Evolutionary conservation across 2,888 invertebrate species (phyloP).

Genomic region (Odontothrips loti): DNA sequence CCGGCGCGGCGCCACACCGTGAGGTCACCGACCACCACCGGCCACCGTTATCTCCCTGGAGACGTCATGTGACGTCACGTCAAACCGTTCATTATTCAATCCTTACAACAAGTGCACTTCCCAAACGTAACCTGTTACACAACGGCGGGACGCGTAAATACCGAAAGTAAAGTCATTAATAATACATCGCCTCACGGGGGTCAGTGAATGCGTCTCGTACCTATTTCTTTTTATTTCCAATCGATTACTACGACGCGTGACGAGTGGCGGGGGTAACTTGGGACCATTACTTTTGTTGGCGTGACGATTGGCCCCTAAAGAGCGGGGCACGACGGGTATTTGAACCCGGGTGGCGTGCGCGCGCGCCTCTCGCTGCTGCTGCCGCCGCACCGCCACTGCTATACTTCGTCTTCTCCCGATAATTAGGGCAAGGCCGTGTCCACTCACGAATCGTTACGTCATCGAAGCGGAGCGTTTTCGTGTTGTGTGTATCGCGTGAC

Average conservation of each 20-base stretch:
- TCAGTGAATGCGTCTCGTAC: too few relatives aligned
- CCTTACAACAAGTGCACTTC: background rate
- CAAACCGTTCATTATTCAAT: slow-evolving; percentile 14
- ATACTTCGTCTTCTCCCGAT: background rate
- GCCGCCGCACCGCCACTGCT: background rate
- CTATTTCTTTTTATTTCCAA: too few relatives aligned
- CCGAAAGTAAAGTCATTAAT: slow-evolving; percentile 4
- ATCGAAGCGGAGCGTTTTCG: background rate
- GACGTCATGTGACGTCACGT: background rate
- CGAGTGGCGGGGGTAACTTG: too few relatives aligned
- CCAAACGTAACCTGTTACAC: background rate
- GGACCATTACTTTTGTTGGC: too few relatives aligned
- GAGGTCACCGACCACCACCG: too few relatives aligned
- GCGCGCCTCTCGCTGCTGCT: background rate
- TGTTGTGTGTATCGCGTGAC: background rate
- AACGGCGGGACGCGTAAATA: background rate
- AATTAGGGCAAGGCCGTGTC: slow-evolving; percentile 22
- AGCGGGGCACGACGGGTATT: background rate
- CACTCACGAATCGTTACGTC: background rate
- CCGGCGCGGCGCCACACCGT: too few relatives aligned
- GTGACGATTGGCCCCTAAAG: too few relatives aligned
- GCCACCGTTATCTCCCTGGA: too few relatives aligned
- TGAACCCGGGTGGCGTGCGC: background rate
- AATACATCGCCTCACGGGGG: background rate
- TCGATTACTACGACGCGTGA: too few relatives aligned